Base-by-base conservation (phyloP, 2,888 invertebrate species). In the Dugesia japonica region DNA sequence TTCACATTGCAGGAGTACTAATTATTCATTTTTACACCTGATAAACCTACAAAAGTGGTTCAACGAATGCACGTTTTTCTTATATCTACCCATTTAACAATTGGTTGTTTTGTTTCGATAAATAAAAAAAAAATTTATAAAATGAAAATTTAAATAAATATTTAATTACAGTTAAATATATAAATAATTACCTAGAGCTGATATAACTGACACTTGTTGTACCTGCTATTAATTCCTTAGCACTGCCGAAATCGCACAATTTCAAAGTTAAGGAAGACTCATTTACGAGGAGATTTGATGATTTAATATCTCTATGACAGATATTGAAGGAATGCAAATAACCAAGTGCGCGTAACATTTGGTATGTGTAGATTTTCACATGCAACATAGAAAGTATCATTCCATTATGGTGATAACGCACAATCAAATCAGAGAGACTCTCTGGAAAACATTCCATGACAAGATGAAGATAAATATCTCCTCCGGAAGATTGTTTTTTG, bases 191-290 rank as follows among this genome's bases (percentile, higher is more conserved):
- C 76, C 77, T 33, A 26, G 77, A 77, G 26, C 56, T 56, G 31
- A 77, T 77, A 31, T 77, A 77, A n/a, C 77, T 42, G 26, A 77
- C 77, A 17, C 71, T 77, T 9, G 71, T 38, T 7, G 77, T 23
- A 1, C 31, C 77, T 1, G 77, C 56, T 0, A 71, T 76, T 42
- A 77, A 27, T 38, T 77, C 77, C 31, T 77, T 77, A 20, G 77
- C 77, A 27, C 75, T 76, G 17, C 77, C 77, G 76, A 77, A 77
- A 38, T 77, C 77, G 38, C 77, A 77, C 15, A 77, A n/a, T 15
- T 77, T 76, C 28, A 77, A 27, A 1, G 26, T 28, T 7, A 76
- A 28, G 23, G 27, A 56, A 20, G 56, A 56, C 42, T 77, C 77
- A 28, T 77, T 28, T 9, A 77, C 77, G 1, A 77, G 77, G 7